Conservation (phyloP, 2,113 vertebrate genomes). For the Phylloscopus trochilus region DNA sequence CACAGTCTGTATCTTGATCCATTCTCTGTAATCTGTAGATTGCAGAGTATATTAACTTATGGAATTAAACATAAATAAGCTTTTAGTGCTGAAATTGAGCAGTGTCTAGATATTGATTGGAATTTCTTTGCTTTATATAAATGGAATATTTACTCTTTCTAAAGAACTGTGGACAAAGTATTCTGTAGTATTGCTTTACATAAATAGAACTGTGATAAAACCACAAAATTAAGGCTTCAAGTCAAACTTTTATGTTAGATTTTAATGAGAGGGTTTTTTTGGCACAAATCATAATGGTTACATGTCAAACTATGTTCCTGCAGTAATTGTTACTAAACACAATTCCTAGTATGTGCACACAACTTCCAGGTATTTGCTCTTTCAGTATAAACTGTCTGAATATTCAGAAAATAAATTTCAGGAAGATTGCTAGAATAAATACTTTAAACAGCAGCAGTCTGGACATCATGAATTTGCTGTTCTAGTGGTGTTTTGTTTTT, state of each 20-base stretch:
- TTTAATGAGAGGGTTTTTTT: neutral
- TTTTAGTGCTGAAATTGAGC: neutral
- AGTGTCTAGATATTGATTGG: neutral
- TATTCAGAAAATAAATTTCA: conserved; percentile 19
- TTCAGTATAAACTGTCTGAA: neutral
- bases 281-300: neutral
- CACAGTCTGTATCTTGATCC: neutral
- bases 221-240: neutral
- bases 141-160: neutral
- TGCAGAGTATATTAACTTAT: neutral
- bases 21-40: neutral
- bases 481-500: neutral
- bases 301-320: neutral
- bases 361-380: conserved; percentile 10
- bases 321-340: neutral
- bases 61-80: conserved; percentile 7
- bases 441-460: neutral
- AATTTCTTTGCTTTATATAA: neutral
- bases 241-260: neutral
- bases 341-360: neutral
- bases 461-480: neutral
- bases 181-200: neutral
- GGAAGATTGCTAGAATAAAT: neutral
- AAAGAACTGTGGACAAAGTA: neutral
- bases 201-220: neutral